Percentiles rank a stretch among this genome's conserved stretches.
Conservation (phyloP, 2,888 invertebrate genomes). For the Monopis laevigella region DNA sequence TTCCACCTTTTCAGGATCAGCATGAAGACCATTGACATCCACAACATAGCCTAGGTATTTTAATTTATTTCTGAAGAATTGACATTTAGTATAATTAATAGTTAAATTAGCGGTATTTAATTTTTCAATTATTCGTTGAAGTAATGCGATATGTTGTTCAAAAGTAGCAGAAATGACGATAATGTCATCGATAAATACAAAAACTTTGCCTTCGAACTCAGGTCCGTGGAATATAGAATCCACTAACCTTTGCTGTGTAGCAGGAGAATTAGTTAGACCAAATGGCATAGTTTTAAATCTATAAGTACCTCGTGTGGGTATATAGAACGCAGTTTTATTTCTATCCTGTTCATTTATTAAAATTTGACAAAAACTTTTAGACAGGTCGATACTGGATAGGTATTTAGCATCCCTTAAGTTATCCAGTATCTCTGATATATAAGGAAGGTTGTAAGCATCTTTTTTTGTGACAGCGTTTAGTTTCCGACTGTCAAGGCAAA, state of each 20-base stretch:
- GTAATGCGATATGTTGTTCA: no score
- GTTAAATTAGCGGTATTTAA: conserved; percentile 4
- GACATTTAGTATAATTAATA: neutral
- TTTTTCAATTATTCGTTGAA: no score
- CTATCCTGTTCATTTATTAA: conserved; percentile 1
- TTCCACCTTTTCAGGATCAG: conserved; percentile 23
- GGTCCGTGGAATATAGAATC: conserved; percentile 14
- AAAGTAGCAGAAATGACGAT: conserved; percentile 18
- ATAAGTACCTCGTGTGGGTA: conserved; percentile 20
- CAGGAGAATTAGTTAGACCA: conserved; percentile 17
- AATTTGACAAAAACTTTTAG: conserved; percentile 17
- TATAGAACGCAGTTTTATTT: conserved; percentile 13
- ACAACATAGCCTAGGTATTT: conserved; percentile 20
- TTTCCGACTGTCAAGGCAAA: no score
- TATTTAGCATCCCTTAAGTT: conserved; percentile 22
- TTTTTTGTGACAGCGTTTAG: no score
- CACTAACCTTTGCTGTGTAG: conserved; percentile 12
- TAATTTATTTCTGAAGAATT: neutral
- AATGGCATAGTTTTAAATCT: conserved; percentile 19
- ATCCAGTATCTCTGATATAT: conserved; percentile 24
- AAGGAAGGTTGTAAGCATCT: conserved; percentile 19
- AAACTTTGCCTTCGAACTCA: conserved; percentile 18
- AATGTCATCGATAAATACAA: conserved; percentile 22
- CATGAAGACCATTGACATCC: conserved; percentile 21
- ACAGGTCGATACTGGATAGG: conserved; percentile 21